Evolutionary conservation across 2,113 vertebrate species (phyloP).

Genomic region (Sinosuthora webbiana): DNA sequence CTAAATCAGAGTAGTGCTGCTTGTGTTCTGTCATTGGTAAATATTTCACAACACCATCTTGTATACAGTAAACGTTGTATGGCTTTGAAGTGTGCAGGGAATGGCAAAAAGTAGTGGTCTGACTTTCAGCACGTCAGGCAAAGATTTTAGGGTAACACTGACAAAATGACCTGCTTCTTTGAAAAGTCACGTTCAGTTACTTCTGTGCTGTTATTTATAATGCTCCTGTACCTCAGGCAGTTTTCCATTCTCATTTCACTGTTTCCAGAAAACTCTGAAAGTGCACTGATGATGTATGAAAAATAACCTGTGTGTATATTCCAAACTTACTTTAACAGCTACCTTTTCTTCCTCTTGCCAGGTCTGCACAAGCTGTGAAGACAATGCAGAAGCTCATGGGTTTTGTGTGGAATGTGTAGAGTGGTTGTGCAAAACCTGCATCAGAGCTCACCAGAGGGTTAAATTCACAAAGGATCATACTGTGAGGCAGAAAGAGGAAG

Average conservation of each 20-base stretch:
- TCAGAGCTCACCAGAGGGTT: slow-evolving; percentile 95
- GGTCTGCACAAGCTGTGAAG: slow-evolving; percentile 97
- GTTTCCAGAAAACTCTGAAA: background rate
- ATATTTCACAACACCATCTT: background rate
- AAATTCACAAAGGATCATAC: slow-evolving; percentile 98
- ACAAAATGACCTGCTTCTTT: background rate
- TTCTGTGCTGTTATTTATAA: background rate
- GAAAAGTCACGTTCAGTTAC: background rate
- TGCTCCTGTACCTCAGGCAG: background rate
- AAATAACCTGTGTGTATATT: background rate
- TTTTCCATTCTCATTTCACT: background rate
- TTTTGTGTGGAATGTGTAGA: slow-evolving; percentile 98
- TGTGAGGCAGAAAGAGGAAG: slow-evolving; percentile 94
- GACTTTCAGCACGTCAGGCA: background rate
- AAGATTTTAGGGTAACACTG: background rate
- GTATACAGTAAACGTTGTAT: background rate
- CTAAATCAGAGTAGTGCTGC: background rate
- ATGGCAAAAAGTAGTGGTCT: background rate
- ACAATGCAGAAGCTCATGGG: slow-evolving; percentile 94
- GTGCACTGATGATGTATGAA: background rate
- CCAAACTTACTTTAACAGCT: background rate
- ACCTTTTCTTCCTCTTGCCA: slow-evolving; percentile 41
- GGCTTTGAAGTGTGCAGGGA: background rate
- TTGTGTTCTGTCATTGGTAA: background rate
- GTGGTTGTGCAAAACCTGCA: slow-evolving; percentile 94